phyloP scores from a whole-genome alignment of 2,888 invertebrate genomes.

The Alcis repandata region DNA sequence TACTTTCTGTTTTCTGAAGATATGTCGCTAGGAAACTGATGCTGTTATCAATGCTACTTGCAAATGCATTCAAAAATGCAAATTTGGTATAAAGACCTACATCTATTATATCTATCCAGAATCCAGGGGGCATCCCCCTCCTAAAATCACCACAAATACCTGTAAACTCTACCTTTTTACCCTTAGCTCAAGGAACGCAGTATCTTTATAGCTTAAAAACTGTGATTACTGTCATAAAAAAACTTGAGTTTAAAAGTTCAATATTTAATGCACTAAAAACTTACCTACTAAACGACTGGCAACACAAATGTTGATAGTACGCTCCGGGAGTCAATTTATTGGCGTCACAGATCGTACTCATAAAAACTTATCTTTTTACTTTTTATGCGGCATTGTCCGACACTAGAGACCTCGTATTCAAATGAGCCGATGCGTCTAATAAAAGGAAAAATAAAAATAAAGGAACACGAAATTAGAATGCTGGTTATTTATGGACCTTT shows the following conservation, averaged over 20 bases:
- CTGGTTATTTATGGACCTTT: conserved; percentile 37
- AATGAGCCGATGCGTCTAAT: conserved; percentile 62
- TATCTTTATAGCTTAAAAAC: neutral
- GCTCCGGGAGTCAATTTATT: conserved; percentile 59
- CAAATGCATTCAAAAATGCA: too few species aligned
- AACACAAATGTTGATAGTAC: conserved; percentile 53
- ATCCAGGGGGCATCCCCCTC: too few species aligned
- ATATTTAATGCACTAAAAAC: too few species aligned
- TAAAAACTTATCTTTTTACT: conserved; percentile 67
- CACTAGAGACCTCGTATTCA: conserved; percentile 69
- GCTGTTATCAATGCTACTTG: too few species aligned
- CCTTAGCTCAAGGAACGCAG: too few species aligned
- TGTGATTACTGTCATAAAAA: neutral
- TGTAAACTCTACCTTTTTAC: too few species aligned
- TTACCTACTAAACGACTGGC: conserved; percentile 28
- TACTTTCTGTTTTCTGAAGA: too few species aligned
- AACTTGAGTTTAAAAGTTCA: neutral
- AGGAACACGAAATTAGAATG: conserved; percentile 60
- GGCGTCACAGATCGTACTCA: conserved; percentile 65
- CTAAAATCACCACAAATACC: too few species aligned
- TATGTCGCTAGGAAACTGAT: too few species aligned
- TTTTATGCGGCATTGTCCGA: conserved; percentile 69
- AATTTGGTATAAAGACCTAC: too few species aligned
- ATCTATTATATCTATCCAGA: too few species aligned
- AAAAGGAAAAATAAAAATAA: too few species aligned